Conservation (phyloP, 2,888 invertebrate species). For the Ashinkailepas kermadecensis region DNA sequence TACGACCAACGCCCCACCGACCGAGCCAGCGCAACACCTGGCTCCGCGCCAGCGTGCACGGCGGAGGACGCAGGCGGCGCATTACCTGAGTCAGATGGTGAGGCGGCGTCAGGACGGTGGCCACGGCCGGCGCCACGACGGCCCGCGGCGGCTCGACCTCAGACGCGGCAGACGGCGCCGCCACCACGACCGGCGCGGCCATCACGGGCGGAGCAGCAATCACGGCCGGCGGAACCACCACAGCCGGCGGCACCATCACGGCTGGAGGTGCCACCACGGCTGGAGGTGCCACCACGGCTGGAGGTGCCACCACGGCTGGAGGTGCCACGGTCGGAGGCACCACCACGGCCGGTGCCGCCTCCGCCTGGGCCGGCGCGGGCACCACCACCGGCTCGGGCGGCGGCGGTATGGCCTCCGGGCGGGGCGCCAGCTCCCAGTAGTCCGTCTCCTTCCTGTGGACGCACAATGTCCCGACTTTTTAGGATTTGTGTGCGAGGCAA, state of each 20-base stretch:
- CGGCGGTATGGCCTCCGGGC: background rate
- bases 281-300: background rate
- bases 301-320: background rate
- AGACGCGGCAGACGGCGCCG: background rate
- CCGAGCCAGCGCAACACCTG: too few relatives aligned
- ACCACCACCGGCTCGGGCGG: background rate
- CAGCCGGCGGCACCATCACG: too few relatives aligned
- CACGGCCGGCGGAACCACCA: background rate
- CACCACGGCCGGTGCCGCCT: background rate
- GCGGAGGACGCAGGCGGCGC: background rate
- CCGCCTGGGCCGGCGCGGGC: background rate
- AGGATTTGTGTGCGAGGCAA: too few relatives aligned
- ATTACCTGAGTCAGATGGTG: background rate
- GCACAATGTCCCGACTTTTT: background rate
- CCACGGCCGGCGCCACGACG: background rate
- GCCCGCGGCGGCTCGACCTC: background rate
- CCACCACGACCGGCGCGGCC: background rate
- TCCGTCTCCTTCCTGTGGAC: constrained; percentile 8
- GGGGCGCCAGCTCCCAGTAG: constrained; percentile 23
- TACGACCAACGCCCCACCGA: too few relatives aligned
- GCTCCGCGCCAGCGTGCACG: too few relatives aligned
- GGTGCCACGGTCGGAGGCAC: background rate
- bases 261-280: background rate
- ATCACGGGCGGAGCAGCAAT: background rate
- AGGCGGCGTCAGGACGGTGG: background rate